These are phyloP conservation scores for Entomobrya multifasciata DNA, from an alignment of 2,888 invertebrate genomes.

Conservation along the genomic window DNA sequence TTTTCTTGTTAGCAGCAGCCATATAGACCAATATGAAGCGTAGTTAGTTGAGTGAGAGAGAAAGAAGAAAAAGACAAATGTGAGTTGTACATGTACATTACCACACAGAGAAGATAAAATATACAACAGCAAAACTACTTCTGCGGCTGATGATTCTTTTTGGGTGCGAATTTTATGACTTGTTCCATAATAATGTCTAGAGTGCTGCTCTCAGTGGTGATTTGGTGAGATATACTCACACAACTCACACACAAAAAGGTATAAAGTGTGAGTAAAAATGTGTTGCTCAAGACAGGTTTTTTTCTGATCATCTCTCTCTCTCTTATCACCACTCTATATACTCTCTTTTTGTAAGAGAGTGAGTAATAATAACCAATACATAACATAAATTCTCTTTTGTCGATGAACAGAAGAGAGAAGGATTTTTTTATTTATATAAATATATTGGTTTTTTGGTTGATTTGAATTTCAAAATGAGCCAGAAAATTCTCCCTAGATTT, in stretches of 20 bases:
- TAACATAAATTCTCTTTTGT: slow-evolving; percentile 39
- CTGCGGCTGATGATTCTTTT: slow-evolving; percentile 46
- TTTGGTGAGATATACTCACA: background rate
- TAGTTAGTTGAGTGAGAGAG: background rate
- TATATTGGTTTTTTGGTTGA: slow-evolving; percentile 54
- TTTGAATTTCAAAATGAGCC: slow-evolving; percentile 68
- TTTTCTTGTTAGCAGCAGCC: slow-evolving; percentile 28
- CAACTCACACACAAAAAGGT: slow-evolving; percentile 16
- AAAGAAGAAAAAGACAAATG: slow-evolving; percentile 18
- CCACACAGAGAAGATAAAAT: too few relatives aligned
- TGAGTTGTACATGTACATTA: slow-evolving; percentile 28
- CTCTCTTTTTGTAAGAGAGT: background rate
- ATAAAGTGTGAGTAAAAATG: slow-evolving; percentile 40
- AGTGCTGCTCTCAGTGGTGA: slow-evolving; percentile 1
- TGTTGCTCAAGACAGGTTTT: slow-evolving; percentile 61
- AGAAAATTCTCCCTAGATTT: slow-evolving; percentile 10
- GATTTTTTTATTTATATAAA: slow-evolving; percentile 46
- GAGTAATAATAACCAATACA: slow-evolving; percentile 55
- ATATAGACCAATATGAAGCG: too few relatives aligned
- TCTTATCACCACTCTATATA: background rate
- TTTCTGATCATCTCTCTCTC: slow-evolving; percentile 36
- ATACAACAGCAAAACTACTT: background rate
- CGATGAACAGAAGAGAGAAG: slow-evolving; percentile 23
- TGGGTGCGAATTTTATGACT: slow-evolving; percentile 72
- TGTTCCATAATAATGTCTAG: slow-evolving; percentile 63